Evolutionary conservation across 2,113 vertebrate species (phyloP), one percentile per base, ranked within the genome.

Genomic region (Neomonachus schauinslandi): DNA sequence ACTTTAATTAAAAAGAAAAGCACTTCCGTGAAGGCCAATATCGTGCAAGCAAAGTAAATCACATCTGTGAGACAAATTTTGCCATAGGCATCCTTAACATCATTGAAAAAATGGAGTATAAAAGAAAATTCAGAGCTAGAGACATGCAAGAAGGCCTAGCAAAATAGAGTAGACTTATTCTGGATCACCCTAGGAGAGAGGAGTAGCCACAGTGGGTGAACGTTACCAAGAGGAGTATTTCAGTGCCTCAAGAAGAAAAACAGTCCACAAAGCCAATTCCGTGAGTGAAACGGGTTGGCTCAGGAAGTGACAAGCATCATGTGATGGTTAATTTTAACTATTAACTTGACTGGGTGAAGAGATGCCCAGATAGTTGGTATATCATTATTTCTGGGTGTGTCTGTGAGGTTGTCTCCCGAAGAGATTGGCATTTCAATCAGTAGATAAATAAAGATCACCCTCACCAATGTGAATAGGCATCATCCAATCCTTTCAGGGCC

Each of bases 1-100:
- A 61, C 39, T 96, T 71, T 92, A 92, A 46, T 55, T 57, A 88
- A 91, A 94, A 86, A 72, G 5, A 36, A 61, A 83, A 77, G 11
- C 2, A 69, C 18, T 10, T 51, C 15, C 49, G 24, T 84, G 53
- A 89, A 93, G 46, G 21, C 11, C 65, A 82, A 10, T 89, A 36
- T 71, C 33, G 14, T 42, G 2, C 10, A 3, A 24, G 16, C 63
- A 36, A 11, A 55, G 19, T 28, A 79, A 89, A 42, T 92, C 24
- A 77, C 8, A 63, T 59, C 67, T 57, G 7, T 22, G 55, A 31
- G 21, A 63, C 53, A 91, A 93, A 84, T 24, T 13, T 74, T 46
- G 14, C 21, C 21, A 18, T 4, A 63, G 55, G 10, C 22, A 12
- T 74, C 77, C 55, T 16, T 69, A 10, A 22, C 11, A 83, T 46